phyloP scores from a whole-genome alignment of 2,113 vertebrate species.

The Rhagologus leucostigma region DNA sequence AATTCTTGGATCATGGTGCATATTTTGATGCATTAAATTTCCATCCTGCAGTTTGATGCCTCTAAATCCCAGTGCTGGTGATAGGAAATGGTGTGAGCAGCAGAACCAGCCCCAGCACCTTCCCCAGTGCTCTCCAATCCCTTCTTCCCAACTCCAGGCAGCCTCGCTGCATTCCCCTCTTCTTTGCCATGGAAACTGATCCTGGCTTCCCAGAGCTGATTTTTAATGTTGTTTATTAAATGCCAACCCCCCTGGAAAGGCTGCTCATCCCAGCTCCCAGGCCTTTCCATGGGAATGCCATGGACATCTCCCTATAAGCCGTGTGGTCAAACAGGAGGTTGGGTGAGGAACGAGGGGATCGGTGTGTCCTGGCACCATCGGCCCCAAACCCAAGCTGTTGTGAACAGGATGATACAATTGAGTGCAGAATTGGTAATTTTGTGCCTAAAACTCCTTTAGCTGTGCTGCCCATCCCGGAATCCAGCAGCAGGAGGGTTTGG shows the following conservation, averaged over 20 bases:
- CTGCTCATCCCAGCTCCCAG: background rate
- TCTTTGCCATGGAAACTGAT: constrained; percentile 27
- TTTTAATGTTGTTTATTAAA: background rate
- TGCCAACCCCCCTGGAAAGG: background rate
- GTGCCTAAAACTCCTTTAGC: background rate
- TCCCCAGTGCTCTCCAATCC: background rate
- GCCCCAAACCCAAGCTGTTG: background rate
- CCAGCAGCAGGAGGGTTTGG: background rate
- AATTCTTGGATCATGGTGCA: no score
- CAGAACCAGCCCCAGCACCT: background rate
- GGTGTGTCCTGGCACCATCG: background rate
- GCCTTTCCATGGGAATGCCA: background rate
- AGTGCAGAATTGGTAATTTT: background rate
- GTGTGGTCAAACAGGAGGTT: background rate
- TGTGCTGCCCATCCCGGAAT: fast-evolving
- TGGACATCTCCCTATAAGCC: fast-evolving
- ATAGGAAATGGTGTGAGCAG: background rate
- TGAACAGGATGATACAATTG: background rate
- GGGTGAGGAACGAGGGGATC: background rate
- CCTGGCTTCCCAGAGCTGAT: background rate
- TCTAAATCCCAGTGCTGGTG: background rate
- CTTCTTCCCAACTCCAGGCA: background rate
- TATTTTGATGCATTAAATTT: background rate
- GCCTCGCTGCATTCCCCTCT: background rate
- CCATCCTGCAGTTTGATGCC: background rate